Evolutionary conservation across 1,140 invertebrate genomes (phyloP).

Genomic region (Nymphalis io): DNA sequence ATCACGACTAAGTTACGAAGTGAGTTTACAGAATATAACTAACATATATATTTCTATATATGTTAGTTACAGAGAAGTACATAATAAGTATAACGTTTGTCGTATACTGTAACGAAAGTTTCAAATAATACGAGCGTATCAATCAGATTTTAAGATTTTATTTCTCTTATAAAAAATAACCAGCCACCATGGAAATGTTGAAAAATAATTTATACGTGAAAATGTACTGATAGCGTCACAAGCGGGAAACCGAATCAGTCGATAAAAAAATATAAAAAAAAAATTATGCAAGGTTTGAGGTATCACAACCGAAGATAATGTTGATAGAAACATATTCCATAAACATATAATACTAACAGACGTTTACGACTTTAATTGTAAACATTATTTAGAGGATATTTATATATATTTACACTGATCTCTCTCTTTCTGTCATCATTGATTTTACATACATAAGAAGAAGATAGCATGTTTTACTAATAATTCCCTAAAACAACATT

Average conservation of each 20-base stretch:
- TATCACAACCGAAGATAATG: conserved; percentile 34
- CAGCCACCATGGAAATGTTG: conserved; percentile 36
- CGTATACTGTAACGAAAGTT: not conserved
- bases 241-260: not conserved
- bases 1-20: no score
- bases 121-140: conserved; percentile 25
- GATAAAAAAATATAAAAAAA: not conserved
- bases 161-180: conserved; percentile 35
- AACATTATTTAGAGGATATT: no score
- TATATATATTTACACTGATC: no score
- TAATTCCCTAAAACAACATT: no score
- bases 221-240: conserved; percentile 20
- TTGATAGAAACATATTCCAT: not conserved
- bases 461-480: no score
- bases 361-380: not conserved
- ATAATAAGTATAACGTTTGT: no score
- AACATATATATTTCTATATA: no score
- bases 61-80: no score
- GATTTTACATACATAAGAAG: no score
- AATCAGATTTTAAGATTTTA: conserved; percentile 28
- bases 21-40: no score
- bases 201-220: conserved; percentile 19
- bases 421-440: no score
- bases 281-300: conserved; percentile 13
- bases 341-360: conserved; percentile 6